Evolutionary conservation across 2,797 vertebrate species (phyloP).

Genomic region (Dromococcyx pavoninus): DNA sequence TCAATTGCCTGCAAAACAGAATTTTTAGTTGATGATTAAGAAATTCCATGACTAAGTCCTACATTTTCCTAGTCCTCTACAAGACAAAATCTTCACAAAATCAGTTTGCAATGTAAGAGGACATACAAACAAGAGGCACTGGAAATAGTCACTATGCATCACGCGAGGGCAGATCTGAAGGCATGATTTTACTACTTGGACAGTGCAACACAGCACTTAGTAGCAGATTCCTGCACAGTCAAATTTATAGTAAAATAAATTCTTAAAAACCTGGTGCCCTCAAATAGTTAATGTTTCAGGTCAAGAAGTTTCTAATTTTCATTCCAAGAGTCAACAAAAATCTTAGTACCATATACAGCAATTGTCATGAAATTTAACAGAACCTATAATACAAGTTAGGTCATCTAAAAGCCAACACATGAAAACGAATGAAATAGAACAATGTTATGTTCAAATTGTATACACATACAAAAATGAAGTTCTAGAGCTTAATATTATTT

Average conservation of each 20-base stretch:
- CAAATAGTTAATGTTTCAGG: not conserved
- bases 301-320: not conserved
- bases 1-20: constrained; percentile 89
- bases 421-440: not conserved
- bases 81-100: not conserved
- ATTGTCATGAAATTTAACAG: not conserved
- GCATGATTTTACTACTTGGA: not conserved
- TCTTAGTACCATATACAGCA: not conserved
- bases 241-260: not conserved
- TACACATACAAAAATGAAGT: not conserved
- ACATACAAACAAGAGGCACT: not conserved
- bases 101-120: not conserved
- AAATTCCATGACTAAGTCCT: not conserved
- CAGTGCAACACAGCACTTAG: not conserved
- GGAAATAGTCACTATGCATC: not conserved
- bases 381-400: not conserved
- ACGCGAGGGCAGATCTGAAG: not conserved
- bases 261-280: not conserved
- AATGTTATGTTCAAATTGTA: not conserved
- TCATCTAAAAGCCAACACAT: not conserved
- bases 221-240: not conserved
- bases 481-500: not conserved
- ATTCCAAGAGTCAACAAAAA: not conserved
- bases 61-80: not conserved
- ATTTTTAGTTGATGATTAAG: constrained; percentile 23